A percentile compares a stretch with the other conserved stretches of the same genome.
These are phyloP conservation scores for Exephanes ischioxanthus DNA, from an alignment of 2,888 invertebrate species.

Conservation along the genomic window DNA sequence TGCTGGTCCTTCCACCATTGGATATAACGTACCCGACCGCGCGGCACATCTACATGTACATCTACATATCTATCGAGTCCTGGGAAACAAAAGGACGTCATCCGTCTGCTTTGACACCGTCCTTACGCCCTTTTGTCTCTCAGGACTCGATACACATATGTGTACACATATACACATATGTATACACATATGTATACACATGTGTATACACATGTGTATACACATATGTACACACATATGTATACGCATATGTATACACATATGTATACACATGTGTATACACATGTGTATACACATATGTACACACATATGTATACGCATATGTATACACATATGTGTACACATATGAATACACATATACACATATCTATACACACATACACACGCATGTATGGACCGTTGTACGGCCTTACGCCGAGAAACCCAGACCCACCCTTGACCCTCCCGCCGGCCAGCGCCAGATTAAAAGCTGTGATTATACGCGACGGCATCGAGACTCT, in stretches of 20 bases:
- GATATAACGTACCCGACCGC: constrained; percentile 8
- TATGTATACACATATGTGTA: too few species aligned
- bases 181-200: too few species aligned
- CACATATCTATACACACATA: too few species aligned
- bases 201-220: too few species aligned
- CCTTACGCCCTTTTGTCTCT: not conserved
- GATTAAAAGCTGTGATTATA: constrained; percentile 83
- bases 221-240: too few species aligned
- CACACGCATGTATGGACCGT: not conserved
- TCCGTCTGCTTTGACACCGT: not conserved
- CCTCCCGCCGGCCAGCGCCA: constrained; percentile 70
- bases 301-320: too few species aligned
- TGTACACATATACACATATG: too few species aligned
- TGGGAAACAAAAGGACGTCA: not conserved
- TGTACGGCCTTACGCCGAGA: constrained; percentile 30
- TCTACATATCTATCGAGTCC: not conserved
- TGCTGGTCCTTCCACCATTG: constrained; percentile 44
- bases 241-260: too few species aligned
- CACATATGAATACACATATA: too few species aligned
- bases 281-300: too few species aligned
- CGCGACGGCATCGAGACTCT: constrained; percentile 71
- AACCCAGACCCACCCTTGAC: constrained; percentile 72
- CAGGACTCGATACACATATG: not conserved
- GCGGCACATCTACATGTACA: constrained; percentile 12
- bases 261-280: too few species aligned